Conservation (phyloP, 1,140 invertebrate species). For the Dendrolimus kikuchii region DNA sequence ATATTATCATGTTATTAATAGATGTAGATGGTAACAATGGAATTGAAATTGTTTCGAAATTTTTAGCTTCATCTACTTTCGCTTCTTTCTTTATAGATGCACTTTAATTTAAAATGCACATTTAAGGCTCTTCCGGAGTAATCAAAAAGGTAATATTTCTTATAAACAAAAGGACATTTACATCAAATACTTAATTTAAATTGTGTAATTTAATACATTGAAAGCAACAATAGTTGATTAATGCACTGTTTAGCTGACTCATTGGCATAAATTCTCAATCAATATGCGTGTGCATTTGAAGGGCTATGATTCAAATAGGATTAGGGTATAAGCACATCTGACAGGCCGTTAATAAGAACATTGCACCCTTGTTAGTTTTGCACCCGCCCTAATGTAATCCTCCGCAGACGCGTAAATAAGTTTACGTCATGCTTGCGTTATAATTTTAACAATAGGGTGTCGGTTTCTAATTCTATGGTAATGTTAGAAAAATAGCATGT, state of each 20-base stretch:
- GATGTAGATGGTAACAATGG: too few species aligned
- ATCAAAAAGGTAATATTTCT: not conserved
- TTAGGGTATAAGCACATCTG: slow-evolving; percentile 47
- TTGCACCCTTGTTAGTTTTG: slow-evolving; percentile 60
- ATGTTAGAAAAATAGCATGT: slow-evolving; percentile 2
- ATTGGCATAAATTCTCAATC: slow-evolving; percentile 19
- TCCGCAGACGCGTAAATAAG: slow-evolving; percentile 29
- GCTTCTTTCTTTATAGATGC: not conserved
- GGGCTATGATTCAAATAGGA: slow-evolving; percentile 44
- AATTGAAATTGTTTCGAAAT: too few species aligned
- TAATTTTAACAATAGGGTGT: slow-evolving; percentile 13
- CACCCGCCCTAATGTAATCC: slow-evolving; percentile 39
- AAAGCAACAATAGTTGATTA: slow-evolving; percentile 1
- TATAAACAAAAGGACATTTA: not conserved
- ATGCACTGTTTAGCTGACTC: slow-evolving; percentile 5
- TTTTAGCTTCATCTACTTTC: slow-evolving; percentile 2
- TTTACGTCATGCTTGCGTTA: slow-evolving; percentile 17
- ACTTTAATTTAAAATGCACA: not conserved
- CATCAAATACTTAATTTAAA: too few species aligned
- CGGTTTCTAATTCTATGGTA: not conserved
- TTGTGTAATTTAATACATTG: not conserved
- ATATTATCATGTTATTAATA: too few species aligned
- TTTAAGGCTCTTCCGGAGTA: not conserved
- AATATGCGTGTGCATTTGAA: slow-evolving; percentile 23
- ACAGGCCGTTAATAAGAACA: slow-evolving; percentile 58